Conservation (phyloP, 2,888 invertebrate genomes). For the Yponomeuta sedellus region DNA sequence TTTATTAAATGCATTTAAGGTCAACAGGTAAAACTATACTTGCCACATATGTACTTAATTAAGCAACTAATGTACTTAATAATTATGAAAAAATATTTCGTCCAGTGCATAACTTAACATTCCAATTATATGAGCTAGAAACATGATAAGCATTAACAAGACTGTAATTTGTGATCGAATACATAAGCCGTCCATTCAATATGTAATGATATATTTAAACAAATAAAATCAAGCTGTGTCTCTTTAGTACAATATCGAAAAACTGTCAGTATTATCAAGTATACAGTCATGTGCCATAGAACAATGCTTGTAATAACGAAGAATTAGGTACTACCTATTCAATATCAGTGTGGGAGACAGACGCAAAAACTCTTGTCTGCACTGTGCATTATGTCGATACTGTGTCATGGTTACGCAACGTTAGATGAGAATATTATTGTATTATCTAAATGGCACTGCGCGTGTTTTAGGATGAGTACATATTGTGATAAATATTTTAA, state of each 20-base stretch:
- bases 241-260: conserved; percentile 29
- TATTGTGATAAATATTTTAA: neutral
- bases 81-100: conserved; percentile 7
- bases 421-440: neutral
- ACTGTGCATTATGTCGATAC: neutral
- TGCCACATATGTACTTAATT: conserved; percentile 1
- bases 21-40: neutral
- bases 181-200: conserved; percentile 12
- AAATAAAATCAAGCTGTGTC: neutral
- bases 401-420: neutral
- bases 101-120: conserved; percentile 21
- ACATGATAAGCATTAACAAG: conserved; percentile 9
- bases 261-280: conserved; percentile 47
- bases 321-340: neutral
- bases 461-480: neutral
- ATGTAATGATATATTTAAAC: neutral
- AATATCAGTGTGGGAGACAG: neutral
- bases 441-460: neutral
- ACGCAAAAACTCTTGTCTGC: neutral
- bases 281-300: conserved; percentile 13
- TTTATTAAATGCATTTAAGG: neutral
- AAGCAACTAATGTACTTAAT: neutral
- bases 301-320: conserved; percentile 14
- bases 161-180: conserved; percentile 15
- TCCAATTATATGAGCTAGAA: conserved; percentile 16